Conservation (phyloP, 2,113 vertebrate species). For the Elephas maximus region DNA sequence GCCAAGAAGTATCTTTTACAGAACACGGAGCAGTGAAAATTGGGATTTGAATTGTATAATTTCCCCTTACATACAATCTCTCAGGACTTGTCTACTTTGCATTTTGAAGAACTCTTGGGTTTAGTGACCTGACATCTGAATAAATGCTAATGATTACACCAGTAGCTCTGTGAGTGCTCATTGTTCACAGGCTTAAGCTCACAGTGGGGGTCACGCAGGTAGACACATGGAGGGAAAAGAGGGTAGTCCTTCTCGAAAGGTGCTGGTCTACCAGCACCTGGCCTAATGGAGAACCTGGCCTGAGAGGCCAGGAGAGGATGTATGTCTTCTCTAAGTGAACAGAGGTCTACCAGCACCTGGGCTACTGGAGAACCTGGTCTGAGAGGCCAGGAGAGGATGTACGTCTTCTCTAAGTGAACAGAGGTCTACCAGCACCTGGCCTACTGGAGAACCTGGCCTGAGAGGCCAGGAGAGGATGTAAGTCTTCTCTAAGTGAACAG, state of each 20-base stretch:
- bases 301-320: neutral
- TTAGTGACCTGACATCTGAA: neutral
- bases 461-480: neutral
- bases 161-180: neutral
- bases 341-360: too few relatives aligned
- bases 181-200: neutral
- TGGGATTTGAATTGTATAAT: neutral
- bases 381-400: neutral
- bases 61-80: slow-evolving; percentile 2
- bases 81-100: neutral
- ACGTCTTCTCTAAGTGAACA: neutral
- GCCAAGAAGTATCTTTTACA: neutral
- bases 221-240: neutral
- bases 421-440: too few relatives aligned
- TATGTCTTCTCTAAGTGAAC: neutral
- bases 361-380: neutral
- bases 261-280: neutral
- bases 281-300: neutral
- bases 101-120: slow-evolving; percentile 45
- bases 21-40: neutral
- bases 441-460: neutral
- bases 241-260: neutral
- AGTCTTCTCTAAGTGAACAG: neutral
- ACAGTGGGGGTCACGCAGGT: neutral
- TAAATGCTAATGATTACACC: neutral